Base-by-base conservation (phyloP, 2,888 invertebrate species). In the Pseudolycoriella hygida region DNA sequence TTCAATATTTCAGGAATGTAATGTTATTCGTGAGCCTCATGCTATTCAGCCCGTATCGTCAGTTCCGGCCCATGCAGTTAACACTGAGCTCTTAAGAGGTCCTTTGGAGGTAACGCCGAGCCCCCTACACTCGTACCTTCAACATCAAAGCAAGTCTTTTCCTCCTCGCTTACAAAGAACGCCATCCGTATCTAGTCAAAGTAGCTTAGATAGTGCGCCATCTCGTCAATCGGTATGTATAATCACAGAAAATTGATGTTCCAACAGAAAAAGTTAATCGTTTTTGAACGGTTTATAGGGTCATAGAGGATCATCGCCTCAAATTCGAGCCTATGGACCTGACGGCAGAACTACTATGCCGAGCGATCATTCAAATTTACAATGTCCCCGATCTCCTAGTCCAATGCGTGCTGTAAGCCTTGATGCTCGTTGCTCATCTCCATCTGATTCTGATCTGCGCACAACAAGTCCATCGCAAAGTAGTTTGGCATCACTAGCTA, bases 161-260 rank as follows among this genome's bases (percentile, higher is more conserved):
- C 75, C 77, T 42, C 77, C 78, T 3, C 69, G 79, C 31, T 70
- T 86, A 18, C 77, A 79, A 50, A 70, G 86, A 49, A 85, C 85
- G 1, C 80, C 84, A 20, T 85, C 84, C 25, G 77, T 85, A 53
- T 83, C 83, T 12, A 85, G 85, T 46, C 86, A 86, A 62, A 80
- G 84, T 65, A 85, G 84, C 58, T 68, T 85, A 50, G 86, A 86
- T 57, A 81, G 80, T 57, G 77, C 77, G 52, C 76, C 77, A 50
- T 73, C 76, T 43, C 69, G 77, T 54, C 70, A 71, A 60, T 65
- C 65, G 52, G 64, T 64, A 52, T 15, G 3, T 19, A 17, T 31
- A 6, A 11, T 12, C 5, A 20, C n/a, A 14, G 3, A 43, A 31
- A n/a, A 17, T 18, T 12, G 11, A 20, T 12, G 19, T 19, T 42